A percentile compares a stretch with the other conserved stretches of the same genome.
Conservation (phyloP, 2,888 invertebrate species). For the Sericinus montela region DNA sequence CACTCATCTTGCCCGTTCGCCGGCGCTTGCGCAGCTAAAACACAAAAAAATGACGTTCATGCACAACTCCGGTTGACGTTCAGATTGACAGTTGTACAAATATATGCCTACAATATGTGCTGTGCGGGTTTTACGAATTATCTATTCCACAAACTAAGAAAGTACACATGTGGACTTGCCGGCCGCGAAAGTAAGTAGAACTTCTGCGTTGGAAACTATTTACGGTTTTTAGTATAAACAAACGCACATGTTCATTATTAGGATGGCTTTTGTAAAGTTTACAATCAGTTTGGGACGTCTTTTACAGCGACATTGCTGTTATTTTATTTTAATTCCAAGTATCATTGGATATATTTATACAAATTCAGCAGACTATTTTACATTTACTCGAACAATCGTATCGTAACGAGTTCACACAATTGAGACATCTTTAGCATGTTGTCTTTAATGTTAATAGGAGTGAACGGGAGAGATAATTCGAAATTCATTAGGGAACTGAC, state of each 20-base stretch:
- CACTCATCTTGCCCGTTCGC: slow-evolving; percentile 20
- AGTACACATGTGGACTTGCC: slow-evolving; percentile 72
- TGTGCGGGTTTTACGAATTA: slow-evolving; percentile 68
- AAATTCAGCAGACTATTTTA: no score
- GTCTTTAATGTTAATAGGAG: no score
- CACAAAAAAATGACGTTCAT: slow-evolving; percentile 58
- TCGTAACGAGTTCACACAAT: no score
- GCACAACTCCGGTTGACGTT: slow-evolving; percentile 37
- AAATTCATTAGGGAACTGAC: no score
- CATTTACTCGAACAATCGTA: no score
- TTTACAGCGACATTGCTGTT: no score
- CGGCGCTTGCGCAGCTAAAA: slow-evolving; percentile 29
- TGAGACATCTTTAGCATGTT: no score
- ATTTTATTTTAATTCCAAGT: no score
- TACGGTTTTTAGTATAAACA: slow-evolving; percentile 14
- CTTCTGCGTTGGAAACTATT: slow-evolving; percentile 14
- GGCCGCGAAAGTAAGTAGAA: slow-evolving; percentile 69
- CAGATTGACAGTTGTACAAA: slow-evolving; percentile 32
- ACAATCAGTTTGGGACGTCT: not conserved
- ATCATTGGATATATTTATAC: no score
- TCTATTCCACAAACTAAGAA: slow-evolving; percentile 70
- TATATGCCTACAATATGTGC: slow-evolving; percentile 63
- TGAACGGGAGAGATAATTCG: no score
- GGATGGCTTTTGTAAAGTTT: slow-evolving; percentile 4
- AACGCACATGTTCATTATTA: slow-evolving; percentile 12